Evolutionary conservation across 1,140 invertebrate genomes (phyloP).

Genomic region (Nymphalis io): DNA sequence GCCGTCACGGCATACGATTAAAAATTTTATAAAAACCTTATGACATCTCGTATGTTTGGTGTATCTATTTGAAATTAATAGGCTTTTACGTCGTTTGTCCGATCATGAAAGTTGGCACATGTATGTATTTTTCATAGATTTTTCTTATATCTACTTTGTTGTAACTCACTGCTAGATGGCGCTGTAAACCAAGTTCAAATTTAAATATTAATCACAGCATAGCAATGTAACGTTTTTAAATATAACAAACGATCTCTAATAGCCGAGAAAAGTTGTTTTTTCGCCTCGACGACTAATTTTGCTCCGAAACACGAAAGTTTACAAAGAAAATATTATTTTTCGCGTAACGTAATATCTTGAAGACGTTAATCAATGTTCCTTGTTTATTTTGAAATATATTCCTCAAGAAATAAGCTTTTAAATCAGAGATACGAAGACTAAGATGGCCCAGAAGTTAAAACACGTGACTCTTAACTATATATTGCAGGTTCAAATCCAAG

Average conservation of each 20-base stretch:
- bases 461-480: no score
- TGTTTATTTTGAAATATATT: constrained; percentile 33
- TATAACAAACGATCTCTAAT: neutral
- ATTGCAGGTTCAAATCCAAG: no score
- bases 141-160: no score
- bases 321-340: constrained; percentile 38
- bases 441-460: neutral
- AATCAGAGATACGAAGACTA: neutral
- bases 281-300: constrained; percentile 33
- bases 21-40: no score
- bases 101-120: no score
- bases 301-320: constrained; percentile 34
- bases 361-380: constrained; percentile 32
- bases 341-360: constrained; percentile 31
- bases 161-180: no score
- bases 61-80: no score
- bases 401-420: constrained; percentile 10
- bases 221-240: neutral
- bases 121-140: no score
- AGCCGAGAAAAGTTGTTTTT: constrained; percentile 32
- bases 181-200: no score
- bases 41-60: no score
- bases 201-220: neutral
- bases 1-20: no score
- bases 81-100: no score